phyloP scores from a whole-genome alignment of 1,140 invertebrate genomes.

The Euschistus heros region DNA sequence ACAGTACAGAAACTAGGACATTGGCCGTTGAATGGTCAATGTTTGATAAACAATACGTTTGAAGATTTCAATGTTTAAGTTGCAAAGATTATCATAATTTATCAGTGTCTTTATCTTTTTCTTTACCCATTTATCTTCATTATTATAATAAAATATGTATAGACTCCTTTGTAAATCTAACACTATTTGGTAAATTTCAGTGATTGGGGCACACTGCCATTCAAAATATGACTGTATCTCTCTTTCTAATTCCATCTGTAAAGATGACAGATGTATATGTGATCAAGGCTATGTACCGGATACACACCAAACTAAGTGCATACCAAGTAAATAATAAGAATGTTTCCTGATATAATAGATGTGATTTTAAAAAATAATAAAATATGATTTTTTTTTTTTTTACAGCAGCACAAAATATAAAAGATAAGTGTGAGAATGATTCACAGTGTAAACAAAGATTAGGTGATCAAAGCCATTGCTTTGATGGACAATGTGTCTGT shows the following conservation, averaged over 20 bases:
- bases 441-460: not conserved
- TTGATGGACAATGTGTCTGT: not conserved
- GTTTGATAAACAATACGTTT: too few species aligned
- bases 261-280: conserved; percentile 8
- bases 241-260: conserved; percentile 2
- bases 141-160: too few species aligned
- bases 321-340: not conserved
- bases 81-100: too few species aligned
- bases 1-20: too few species aligned
- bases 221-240: conserved; percentile 8
- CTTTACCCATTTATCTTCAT: too few species aligned
- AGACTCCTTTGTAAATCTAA: too few species aligned
- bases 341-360: not conserved
- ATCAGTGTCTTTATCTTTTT: too few species aligned
- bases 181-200: not conserved
- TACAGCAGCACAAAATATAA: not conserved
- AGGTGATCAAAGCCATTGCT: not conserved
- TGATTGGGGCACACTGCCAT: conserved; percentile 8
- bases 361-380: not conserved
- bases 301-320: not conserved
- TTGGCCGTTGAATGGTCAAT: too few species aligned
- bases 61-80: too few species aligned
- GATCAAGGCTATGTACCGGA: not conserved
- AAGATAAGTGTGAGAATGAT: not conserved
- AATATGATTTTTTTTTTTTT: not conserved